phyloP scores from a whole-genome alignment of 2,113 vertebrate species.

The Phyllostomus hastatus region DNA sequence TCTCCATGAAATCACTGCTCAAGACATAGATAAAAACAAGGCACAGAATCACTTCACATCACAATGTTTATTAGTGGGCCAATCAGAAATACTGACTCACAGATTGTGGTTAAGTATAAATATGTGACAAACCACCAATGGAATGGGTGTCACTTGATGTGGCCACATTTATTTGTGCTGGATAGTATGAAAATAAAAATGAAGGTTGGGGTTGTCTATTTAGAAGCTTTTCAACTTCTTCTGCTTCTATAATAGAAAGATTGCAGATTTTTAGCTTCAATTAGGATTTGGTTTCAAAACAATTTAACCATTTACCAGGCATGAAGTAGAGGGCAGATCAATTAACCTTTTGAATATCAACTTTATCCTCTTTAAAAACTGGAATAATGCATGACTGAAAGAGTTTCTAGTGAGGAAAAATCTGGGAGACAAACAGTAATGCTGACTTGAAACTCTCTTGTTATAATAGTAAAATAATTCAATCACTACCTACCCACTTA shows the following conservation, averaged over 20 bases:
- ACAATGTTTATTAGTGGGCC: background rate
- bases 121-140: background rate
- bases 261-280: background rate
- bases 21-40: background rate
- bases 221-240: background rate
- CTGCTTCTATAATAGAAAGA: background rate
- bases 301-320: background rate
- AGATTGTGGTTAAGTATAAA: background rate
- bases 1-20: background rate
- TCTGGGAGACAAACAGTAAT: background rate
- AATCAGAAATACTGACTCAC: background rate
- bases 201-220: background rate
- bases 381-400: background rate
- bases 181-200: background rate
- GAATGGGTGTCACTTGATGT: background rate
- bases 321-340: accelerated
- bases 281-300: background rate
- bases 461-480: background rate
- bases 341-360: background rate
- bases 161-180: background rate
- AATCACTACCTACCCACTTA: background rate
- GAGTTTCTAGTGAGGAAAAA: background rate
- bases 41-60: background rate
- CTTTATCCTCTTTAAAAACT: background rate
- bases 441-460: background rate